These are phyloP conservation scores for Sylvilagus bachmani DNA, from an alignment of 2,113 vertebrate species.

Conservation along the genomic window DNA sequence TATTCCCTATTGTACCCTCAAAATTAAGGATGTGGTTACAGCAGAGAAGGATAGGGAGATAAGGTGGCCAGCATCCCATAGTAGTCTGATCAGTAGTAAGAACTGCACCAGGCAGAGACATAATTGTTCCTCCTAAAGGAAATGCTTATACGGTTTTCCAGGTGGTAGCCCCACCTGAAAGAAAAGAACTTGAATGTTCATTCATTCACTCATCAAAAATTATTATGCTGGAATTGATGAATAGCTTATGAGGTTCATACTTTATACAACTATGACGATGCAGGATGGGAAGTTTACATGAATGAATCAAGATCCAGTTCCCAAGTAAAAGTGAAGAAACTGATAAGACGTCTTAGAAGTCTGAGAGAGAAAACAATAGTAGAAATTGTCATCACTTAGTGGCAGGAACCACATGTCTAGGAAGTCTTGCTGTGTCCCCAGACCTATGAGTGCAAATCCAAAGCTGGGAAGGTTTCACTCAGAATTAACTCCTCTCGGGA, in stretches of 20 bases:
- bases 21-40: background rate
- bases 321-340: background rate
- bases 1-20: background rate
- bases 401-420: fast-evolving
- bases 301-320: background rate
- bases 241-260: background rate
- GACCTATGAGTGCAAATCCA: background rate
- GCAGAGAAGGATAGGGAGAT: background rate
- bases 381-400: background rate
- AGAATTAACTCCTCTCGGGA: background rate
- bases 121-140: background rate
- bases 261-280: background rate
- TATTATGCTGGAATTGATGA: background rate
- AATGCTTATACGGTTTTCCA: background rate
- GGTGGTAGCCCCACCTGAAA: background rate
- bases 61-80: too few relatives aligned
- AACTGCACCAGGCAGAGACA: background rate
- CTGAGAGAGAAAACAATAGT: background rate
- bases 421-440: background rate
- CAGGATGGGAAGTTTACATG: background rate
- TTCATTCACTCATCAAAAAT: background rate
- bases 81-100: background rate
- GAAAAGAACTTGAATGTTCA: background rate
- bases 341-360: background rate
- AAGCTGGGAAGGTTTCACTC: background rate